Evolutionary conservation across 2,888 invertebrate genomes (phyloP).

Genomic region (Leptura quadrifasciata): DNA sequence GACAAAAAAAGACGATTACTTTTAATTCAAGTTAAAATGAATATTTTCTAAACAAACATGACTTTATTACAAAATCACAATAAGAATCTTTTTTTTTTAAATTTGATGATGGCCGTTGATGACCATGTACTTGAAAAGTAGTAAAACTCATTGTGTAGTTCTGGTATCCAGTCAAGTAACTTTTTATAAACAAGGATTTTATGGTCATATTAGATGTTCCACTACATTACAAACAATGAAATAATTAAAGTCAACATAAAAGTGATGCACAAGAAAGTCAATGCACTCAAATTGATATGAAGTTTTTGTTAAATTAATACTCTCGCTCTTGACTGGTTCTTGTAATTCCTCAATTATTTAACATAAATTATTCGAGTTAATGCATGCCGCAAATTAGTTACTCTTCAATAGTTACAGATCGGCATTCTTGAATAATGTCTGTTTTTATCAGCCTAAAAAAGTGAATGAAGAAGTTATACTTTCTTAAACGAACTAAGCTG

Average conservation of each 20-base stretch:
- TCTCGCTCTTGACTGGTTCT: slow-evolving; percentile 1
- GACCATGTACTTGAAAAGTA: not conserved
- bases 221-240: not conserved
- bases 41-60: too few species aligned
- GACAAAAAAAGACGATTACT: too few species aligned
- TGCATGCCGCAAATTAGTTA: slow-evolving; percentile 8
- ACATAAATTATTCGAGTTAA: not conserved
- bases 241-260: not conserved
- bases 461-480: not conserved
- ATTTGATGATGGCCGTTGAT: not conserved
- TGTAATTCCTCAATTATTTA: slow-evolving; percentile 4
- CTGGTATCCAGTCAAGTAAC: not conserved
- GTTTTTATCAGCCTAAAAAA: not conserved
- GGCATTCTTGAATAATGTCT: not conserved
- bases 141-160: not conserved
- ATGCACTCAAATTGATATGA: slow-evolving; percentile 8
- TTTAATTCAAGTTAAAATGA: too few species aligned
- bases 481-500: not conserved
- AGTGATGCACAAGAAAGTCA: slow-evolving; percentile 2
- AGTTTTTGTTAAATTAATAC: not conserved
- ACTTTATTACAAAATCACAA: not conserved
- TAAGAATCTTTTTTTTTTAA: too few species aligned
- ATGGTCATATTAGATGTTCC: not conserved
- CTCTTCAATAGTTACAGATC: slow-evolving; percentile 6
- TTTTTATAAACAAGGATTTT: not conserved